phyloP scores from a whole-genome alignment of 2,113 vertebrate species.

The Rhabdomys dilectus region DNA sequence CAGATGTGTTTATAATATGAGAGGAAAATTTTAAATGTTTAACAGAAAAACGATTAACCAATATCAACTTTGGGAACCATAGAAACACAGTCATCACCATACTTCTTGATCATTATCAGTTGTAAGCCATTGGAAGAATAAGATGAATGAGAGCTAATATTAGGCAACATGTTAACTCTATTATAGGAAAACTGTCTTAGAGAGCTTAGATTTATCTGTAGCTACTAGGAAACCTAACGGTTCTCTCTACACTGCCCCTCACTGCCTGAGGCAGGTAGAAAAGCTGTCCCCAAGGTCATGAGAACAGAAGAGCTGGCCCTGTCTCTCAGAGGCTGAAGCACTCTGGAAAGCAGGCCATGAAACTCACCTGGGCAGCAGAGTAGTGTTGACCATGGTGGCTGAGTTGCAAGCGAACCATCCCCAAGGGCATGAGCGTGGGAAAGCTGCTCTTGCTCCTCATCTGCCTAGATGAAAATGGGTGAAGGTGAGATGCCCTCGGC shows the following conservation, averaged over 20 bases:
- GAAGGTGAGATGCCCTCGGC: not conserved
- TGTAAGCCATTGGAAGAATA: constrained; percentile 10
- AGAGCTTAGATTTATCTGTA: not conserved
- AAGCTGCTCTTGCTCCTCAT: not conserved
- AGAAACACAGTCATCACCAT: not conserved
- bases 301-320: not conserved
- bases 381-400: not conserved
- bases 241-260: not conserved
- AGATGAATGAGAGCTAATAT: not conserved
- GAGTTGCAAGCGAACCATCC: not conserved
- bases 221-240: not conserved
- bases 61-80: not conserved
- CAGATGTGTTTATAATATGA: not conserved
- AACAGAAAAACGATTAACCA: not conserved
- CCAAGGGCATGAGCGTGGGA: not conserved
- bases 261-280: not conserved
- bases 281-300: not conserved
- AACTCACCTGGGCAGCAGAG: not conserved
- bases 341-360: not conserved
- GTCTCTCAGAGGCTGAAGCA: not conserved
- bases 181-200: not conserved
- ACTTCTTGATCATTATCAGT: not conserved
- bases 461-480: not conserved
- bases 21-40: not conserved
- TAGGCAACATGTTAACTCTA: not conserved